Conservation (phyloP, 2,888 invertebrate genomes). For the Platycheirus rosarum region DNA sequence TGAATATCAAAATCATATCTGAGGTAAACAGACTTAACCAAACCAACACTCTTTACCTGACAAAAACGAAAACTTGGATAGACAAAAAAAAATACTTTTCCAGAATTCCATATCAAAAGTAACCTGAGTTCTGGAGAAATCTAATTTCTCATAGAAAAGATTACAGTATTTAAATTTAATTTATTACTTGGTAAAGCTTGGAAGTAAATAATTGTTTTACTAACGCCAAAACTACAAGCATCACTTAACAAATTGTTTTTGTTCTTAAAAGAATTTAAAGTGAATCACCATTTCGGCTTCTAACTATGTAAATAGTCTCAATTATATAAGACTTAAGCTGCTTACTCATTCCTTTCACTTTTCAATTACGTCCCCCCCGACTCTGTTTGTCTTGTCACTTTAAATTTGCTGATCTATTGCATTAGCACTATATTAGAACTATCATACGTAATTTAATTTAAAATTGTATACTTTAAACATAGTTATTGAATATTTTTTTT, state of each 20-base stretch:
- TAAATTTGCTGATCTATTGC: conserved; percentile 15
- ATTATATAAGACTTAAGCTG: neutral
- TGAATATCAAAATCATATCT: too few relatives aligned
- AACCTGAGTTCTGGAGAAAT: too few relatives aligned
- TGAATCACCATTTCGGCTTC: conserved; percentile 28
- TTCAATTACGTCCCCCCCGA: neutral
- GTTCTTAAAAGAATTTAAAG: neutral
- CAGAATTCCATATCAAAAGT: too few relatives aligned
- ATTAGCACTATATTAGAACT: neutral
- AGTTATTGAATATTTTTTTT: neutral
- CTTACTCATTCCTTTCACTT: conserved; percentile 49
- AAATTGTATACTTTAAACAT: neutral
- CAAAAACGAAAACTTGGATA: too few relatives aligned
- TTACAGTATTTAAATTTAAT: too few relatives aligned
- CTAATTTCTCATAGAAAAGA: too few relatives aligned
- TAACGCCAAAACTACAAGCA: neutral
- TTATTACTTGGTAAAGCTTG: neutral
- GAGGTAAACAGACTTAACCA: too few relatives aligned
- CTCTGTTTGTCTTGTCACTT: neutral
- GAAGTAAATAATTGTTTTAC: neutral
- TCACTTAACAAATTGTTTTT: neutral
- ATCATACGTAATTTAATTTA: conserved; percentile 11
- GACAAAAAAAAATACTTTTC: too few relatives aligned
- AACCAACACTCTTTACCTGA: too few relatives aligned
- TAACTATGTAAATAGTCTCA: neutral